Evolutionary conservation across 2,113 vertebrate genomes (phyloP).

Genomic region (Lucifuga dentata): DNA sequence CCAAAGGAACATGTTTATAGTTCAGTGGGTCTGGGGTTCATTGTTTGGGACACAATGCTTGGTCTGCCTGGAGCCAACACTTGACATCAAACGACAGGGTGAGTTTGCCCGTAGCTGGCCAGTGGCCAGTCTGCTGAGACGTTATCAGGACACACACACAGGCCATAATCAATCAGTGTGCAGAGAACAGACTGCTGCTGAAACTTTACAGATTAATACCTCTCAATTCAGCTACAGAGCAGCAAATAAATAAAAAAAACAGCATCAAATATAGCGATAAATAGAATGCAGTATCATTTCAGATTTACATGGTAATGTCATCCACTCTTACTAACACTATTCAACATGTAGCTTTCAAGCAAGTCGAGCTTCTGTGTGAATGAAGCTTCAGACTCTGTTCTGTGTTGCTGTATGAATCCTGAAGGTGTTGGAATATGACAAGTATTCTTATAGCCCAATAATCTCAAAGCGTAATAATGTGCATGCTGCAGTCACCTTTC

Average conservation of each 20-base stretch:
- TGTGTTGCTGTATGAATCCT: background rate
- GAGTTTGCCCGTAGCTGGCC: conserved; percentile 80
- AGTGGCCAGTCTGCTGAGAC: conserved; percentile 71
- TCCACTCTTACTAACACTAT: background rate
- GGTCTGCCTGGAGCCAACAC: conserved; percentile 86
- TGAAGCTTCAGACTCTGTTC: too few relatives aligned
- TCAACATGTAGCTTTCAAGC: background rate
- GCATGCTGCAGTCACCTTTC: background rate
- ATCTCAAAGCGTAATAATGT: background rate
- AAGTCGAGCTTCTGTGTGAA: too few relatives aligned
- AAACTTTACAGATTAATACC: conserved; percentile 20
- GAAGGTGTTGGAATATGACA: background rate
- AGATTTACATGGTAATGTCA: background rate
- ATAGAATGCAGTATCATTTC: background rate
- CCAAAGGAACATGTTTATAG: conserved; percentile 84
- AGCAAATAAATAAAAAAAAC: too few relatives aligned
- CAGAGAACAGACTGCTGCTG: conserved; percentile 37
- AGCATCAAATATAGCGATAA: conserved; percentile 9
- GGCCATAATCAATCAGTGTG: conserved; percentile 57
- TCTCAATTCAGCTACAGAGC: background rate
- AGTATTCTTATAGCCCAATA: background rate
- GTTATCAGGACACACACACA: conserved; percentile 71
- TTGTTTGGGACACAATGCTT: conserved; percentile 88
- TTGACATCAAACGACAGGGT: conserved; percentile 80
- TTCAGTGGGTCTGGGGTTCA: conserved; percentile 84